Base-by-base conservation (phyloP, 1,140 invertebrate genomes). In the Drosophila tani region DNA sequence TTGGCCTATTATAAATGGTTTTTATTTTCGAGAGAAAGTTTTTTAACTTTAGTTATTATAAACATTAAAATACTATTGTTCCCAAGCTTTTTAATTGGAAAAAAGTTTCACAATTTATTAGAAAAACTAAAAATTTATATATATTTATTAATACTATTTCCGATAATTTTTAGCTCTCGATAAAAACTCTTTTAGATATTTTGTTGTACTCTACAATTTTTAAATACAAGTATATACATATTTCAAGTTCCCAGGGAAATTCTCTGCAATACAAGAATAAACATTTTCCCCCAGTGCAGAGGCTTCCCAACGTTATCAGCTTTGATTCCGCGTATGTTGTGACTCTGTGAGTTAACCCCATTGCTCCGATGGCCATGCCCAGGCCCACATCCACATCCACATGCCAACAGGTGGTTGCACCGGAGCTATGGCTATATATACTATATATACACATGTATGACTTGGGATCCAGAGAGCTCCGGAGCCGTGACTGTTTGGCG, bases 361-460 rank as follows among this genome's bases (percentile, higher is more conserved):
- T 62, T 62, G 29, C 56, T 45, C 21, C 15, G 43, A 68, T 66
- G 51, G 51, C 67, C 66, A 70, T 66, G 27, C 46, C 60, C 45
- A 40, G 46, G 35, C 64, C 21, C 55, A 17, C 47, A 46, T 49
- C 64, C 55, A 17, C 47, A 46, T 49, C 64, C 32, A 21, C 66
- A 73, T 60, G 43, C 70, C 49, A 90, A 90, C 84, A 88, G 84
- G 84, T 88, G 84, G 84, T 88, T 88, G 84, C 84, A 90, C 84
- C 84, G 74, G 45, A 47, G 62, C 62, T 57, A 56, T 35, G 53
- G 14, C 35, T 40, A 41, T n/a, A 41, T n/a, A 41, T 41, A 57
- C 14, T 21, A 53, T 12, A 55, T 56, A 49, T 29, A 14, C 7
- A 8, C 3, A 3, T 27, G 8, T 43, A 32, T 24, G 24, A 17